phyloP scores from a whole-genome alignment of 2,888 invertebrate species.

The Sarcophaga carnaria region DNA sequence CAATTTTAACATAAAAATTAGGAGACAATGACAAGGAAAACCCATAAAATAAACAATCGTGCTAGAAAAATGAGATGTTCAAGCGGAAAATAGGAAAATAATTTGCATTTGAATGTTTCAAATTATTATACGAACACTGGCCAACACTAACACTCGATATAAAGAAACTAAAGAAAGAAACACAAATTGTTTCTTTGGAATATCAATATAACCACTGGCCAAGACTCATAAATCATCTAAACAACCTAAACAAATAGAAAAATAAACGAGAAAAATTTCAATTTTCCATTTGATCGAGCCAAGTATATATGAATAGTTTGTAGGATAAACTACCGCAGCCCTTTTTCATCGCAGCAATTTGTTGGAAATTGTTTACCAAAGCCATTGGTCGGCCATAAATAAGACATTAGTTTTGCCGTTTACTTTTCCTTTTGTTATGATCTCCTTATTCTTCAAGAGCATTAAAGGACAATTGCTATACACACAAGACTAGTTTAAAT shows the following conservation, averaged over 20 bases:
- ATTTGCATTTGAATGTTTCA: background rate
- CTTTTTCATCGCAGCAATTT: conserved; percentile 25
- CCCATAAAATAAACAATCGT: background rate
- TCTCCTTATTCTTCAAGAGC: conserved; percentile 23
- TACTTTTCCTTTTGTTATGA: background rate
- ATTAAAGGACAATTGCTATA: conserved; percentile 25
- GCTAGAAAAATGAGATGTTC: background rate
- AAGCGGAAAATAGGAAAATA: conserved; percentile 3
- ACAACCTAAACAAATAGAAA: conserved; percentile 26
- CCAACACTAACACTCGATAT: too few species aligned
- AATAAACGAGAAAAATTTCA: conserved; percentile 21
- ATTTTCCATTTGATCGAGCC: conserved; percentile 31
- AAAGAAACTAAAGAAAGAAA: too few species aligned
- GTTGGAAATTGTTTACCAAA: background rate
- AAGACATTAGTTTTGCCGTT: background rate
- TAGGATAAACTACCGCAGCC: background rate
- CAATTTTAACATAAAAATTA: too few species aligned
- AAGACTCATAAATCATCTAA: conserved; percentile 45
- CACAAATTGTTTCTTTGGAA: too few species aligned
- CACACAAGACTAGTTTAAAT: too few species aligned
- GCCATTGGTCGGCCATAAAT: too few species aligned
- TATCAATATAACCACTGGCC: background rate
- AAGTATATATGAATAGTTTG: background rate
- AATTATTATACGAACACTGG: too few species aligned
- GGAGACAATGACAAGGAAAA: too few species aligned